phyloP scores from a whole-genome alignment of 2,888 invertebrate genomes.

The Macrophya alboannulata region DNA sequence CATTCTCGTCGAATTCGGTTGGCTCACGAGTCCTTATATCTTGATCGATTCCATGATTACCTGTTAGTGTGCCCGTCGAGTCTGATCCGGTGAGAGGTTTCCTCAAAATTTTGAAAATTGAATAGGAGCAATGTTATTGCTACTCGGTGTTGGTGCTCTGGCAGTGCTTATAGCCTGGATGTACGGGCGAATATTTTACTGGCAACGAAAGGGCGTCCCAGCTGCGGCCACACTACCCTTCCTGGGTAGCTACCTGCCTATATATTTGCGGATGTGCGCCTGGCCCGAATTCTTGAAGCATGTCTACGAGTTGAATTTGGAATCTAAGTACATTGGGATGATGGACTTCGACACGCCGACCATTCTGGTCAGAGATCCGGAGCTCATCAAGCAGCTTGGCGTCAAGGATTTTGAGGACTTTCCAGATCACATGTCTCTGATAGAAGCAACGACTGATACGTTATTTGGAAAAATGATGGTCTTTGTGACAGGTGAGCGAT shows the following conservation, averaged over 20 bases:
- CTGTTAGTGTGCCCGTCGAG: background rate
- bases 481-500: slow-evolving; percentile 66
- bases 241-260: slow-evolving; percentile 10
- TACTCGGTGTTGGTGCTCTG: background rate
- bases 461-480: slow-evolving; percentile 69
- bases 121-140: background rate
- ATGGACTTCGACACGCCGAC: slow-evolving; percentile 70
- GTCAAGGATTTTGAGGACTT: slow-evolving; percentile 69
- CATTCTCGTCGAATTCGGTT: background rate
- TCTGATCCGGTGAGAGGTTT: background rate
- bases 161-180: background rate
- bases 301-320: background rate
- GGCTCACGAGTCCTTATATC: background rate
- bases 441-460: slow-evolving; percentile 65
- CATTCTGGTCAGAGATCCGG: slow-evolving; percentile 72
- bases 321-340: slow-evolving; percentile 62
- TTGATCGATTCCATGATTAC: background rate
- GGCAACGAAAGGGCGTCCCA: slow-evolving; percentile 25
- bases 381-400: slow-evolving; percentile 72
- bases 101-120: background rate
- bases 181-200: slow-evolving; percentile 22
- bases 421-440: slow-evolving; percentile 67
- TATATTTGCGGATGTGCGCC: background rate
- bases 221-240: slow-evolving; percentile 12
- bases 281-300: slow-evolving; percentile 23